Evolutionary conservation across 1,140 invertebrate species (phyloP).

Genomic region (Cryptotermes secundus): DNA sequence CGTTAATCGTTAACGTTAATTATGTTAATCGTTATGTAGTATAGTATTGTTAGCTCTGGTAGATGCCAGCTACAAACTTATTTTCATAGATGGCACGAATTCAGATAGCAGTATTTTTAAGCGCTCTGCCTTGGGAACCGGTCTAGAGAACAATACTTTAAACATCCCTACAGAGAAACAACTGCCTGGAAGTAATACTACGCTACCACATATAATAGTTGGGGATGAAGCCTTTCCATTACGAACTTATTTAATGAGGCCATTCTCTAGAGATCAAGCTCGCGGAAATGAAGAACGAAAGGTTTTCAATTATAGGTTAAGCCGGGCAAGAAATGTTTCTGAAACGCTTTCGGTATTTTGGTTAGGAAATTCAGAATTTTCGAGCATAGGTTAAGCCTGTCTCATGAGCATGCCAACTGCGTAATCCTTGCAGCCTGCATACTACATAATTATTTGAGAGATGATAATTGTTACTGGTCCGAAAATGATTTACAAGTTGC

Average conservation of each 20-base stretch:
- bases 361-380: not conserved
- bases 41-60: too few species aligned
- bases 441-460: constrained; percentile 4
- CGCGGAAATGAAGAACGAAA: too few species aligned
- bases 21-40: too few species aligned
- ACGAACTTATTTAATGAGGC: too few species aligned
- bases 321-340: not conserved
- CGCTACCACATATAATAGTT: not conserved
- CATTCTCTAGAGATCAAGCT: too few species aligned
- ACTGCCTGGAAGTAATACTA: not conserved
- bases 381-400: not conserved
- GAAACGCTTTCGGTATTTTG: constrained; percentile 21
- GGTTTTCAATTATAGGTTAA: too few species aligned
- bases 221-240: too few species aligned
- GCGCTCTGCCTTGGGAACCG: not conserved
- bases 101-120: constrained; percentile 45
- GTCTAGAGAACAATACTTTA: not conserved
- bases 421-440: not conserved
- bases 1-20: too few species aligned
- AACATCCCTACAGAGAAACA: not conserved
- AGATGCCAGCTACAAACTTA: too few species aligned
- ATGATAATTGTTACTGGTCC: constrained; percentile 15
- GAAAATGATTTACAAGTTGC: constrained; percentile 2
- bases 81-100: constrained; percentile 47
- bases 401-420: not conserved